Conservation (phyloP, 2,888 invertebrate genomes). For the Callosobruchus maculatus region DNA sequence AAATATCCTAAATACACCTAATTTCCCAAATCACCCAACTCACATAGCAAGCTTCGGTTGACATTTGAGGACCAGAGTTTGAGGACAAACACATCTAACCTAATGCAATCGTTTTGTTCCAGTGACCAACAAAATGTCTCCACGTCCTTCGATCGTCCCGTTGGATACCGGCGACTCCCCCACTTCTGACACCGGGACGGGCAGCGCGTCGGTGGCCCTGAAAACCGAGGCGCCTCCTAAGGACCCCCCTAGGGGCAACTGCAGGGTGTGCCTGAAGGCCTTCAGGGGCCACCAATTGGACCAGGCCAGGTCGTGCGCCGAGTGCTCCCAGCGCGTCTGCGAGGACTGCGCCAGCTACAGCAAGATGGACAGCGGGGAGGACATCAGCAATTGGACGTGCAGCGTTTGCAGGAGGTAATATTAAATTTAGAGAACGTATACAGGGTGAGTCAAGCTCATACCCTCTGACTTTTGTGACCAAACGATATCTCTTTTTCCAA, state of each 20-base stretch:
- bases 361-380: constrained; percentile 77
- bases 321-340: constrained; percentile 84
- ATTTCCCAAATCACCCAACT: too few relatives aligned
- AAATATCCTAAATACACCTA: too few relatives aligned
- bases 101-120: constrained; percentile 33
- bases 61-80: too few relatives aligned
- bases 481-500: too few relatives aligned
- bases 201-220: constrained; percentile 43
- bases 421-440: too few relatives aligned
- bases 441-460: too few relatives aligned
- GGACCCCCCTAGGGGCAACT: constrained; percentile 73
- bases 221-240: constrained; percentile 52
- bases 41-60: too few relatives aligned
- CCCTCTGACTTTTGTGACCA: too few relatives aligned
- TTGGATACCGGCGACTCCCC: constrained; percentile 26
- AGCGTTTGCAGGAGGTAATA: constrained; percentile 75
- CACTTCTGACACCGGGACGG: constrained; percentile 23
- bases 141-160: constrained; percentile 56
- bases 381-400: constrained; percentile 84
- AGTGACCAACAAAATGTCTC: constrained; percentile 68
- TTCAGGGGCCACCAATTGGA: constrained; percentile 74
- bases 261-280: constrained; percentile 81
- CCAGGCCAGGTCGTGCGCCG: constrained; percentile 82
- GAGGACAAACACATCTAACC: too few relatives aligned
- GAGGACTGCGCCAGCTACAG: constrained; percentile 93